These are phyloP conservation scores for Agriopis aurantiaria DNA, from an alignment of 2,888 invertebrate species.

Conservation along the genomic window DNA sequence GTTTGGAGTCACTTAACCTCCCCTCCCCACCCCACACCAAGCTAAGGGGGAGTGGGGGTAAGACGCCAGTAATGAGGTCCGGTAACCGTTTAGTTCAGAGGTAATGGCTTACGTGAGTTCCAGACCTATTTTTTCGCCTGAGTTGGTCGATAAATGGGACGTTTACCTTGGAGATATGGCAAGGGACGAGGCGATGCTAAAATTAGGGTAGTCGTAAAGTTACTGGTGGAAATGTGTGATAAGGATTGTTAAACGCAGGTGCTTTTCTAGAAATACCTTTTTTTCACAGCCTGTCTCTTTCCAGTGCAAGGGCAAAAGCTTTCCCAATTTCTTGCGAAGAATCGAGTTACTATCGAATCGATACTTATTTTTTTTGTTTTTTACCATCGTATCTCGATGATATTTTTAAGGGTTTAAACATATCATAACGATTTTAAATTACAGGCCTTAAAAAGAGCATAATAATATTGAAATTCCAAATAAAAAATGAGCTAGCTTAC, in stretches of 20 bases:
- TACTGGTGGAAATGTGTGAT: conserved; percentile 17
- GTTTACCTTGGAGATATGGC: conserved; percentile 45
- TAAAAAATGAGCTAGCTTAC: too few relatives aligned
- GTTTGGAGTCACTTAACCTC: conserved; percentile 84
- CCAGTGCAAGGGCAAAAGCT: too few relatives aligned
- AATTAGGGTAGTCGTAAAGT: conserved; percentile 29
- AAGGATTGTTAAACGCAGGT: conserved; percentile 24
- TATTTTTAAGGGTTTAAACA: too few relatives aligned
- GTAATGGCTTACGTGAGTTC: conserved; percentile 82
- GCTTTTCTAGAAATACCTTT: neutral
- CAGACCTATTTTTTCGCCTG: conserved; percentile 58
- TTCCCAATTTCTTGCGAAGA: too few relatives aligned
- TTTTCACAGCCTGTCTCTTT: neutral
- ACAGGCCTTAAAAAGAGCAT: too few relatives aligned
- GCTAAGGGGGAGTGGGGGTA: conserved; percentile 58
- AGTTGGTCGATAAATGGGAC: conserved; percentile 50
- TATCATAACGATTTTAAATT: too few relatives aligned
- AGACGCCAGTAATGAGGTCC: conserved; percentile 84
- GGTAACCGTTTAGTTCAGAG: conserved; percentile 83
- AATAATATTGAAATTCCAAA: too few relatives aligned
- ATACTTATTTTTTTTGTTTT: too few relatives aligned
- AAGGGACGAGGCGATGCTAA: conserved; percentile 20
- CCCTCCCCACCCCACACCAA: conserved; percentile 44
- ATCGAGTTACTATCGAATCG: too few relatives aligned
- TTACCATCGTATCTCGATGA: too few relatives aligned